Evolutionary conservation across 2,113 vertebrate genomes (phyloP), one percentile per base, ranked within the genome.

Genomic region (Halcyon senegalensis): DNA sequence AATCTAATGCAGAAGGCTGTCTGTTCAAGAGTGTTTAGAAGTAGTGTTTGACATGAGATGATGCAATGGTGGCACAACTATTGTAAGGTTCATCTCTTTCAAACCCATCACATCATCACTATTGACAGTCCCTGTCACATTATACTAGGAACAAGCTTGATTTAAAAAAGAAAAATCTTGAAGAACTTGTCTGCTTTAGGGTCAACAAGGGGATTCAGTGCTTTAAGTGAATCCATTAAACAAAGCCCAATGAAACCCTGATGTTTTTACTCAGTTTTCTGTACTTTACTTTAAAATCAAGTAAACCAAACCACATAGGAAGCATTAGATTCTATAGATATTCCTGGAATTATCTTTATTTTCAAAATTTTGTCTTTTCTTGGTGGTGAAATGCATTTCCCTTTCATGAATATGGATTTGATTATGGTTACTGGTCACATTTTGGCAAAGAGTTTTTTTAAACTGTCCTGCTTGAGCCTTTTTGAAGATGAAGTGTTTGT

Each of bases 341-440:
- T 21, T 63, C 24, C 3, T 7, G 76, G 56, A 63, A 73, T 60
- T 72, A 56, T 17, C 16, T 68, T 16, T 31, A 3, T 73, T 51
- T 85, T 79, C 11, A 64, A 60, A 56, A 13, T 44, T 64, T 82
- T 66, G 5, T 46, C 27, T 81, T 79, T 78, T 25, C 9, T 43
- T 18, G 19, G 10, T 58, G 23, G 73, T 48, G 62, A 56, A 83
- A 31, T 56, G 37, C 21, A 5, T 59, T 78, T 66, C 13, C 24
- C 19, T 58, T 84, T 53, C 14, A 5, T 0, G 0, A 6, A 0
- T 59, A 30, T 7, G 28, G 16, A 17, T 63, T 44, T 82, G 16
- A 17, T 80, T 4, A 1, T 73, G 16, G 16, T 79, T 82, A 18
- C 56, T 63, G 10, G 16, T 72, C 16, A 31, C 78, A 20, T 10